Conservation (phyloP, 2,113 vertebrate species). For the Coreoperca whiteheadi region DNA sequence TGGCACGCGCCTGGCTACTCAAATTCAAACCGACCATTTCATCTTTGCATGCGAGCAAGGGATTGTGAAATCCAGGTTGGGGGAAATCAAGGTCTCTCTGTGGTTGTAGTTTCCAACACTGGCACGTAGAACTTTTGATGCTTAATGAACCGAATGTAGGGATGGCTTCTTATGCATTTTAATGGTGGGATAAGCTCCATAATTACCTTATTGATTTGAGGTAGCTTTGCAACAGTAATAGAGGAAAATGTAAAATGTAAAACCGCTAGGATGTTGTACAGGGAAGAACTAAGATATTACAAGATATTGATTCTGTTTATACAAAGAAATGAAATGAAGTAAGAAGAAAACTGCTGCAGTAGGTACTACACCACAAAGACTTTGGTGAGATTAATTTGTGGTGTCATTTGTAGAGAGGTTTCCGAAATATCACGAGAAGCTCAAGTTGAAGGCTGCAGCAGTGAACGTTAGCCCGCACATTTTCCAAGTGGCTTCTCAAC, state of each 20-base stretch:
- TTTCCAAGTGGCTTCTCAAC: conserved; percentile 26
- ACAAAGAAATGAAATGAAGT: neutral
- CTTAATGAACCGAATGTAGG: neutral
- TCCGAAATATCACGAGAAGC: neutral
- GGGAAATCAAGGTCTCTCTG: conserved; percentile 11
- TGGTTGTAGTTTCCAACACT: neutral
- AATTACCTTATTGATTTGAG: conserved; percentile 31
- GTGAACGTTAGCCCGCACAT: neutral
- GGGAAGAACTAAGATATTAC: neutral
- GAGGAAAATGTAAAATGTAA: conserved; percentile 28
- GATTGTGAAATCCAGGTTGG: conserved; percentile 12
- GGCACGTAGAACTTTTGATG: neutral
- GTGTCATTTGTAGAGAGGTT: neutral
- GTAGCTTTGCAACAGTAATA: neutral
- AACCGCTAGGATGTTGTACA: neutral
- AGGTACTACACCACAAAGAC: neutral
- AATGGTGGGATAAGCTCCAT: conserved; percentile 16
- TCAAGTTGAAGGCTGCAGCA: conserved; percentile 8
- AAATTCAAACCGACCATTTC: neutral
- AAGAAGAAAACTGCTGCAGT: neutral
- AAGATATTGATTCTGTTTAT: conserved; percentile 21
- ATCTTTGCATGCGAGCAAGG: conserved; percentile 4
- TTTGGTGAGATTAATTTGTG: neutral
- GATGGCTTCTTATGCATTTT: neutral
- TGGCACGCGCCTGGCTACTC: conserved; percentile 28